Percentiles rank a stretch among this genome's conserved stretches.
These are phyloP conservation scores for Ceraclea dissimilis DNA, from an alignment of 2,888 invertebrate genomes.

Conservation along the genomic window DNA sequence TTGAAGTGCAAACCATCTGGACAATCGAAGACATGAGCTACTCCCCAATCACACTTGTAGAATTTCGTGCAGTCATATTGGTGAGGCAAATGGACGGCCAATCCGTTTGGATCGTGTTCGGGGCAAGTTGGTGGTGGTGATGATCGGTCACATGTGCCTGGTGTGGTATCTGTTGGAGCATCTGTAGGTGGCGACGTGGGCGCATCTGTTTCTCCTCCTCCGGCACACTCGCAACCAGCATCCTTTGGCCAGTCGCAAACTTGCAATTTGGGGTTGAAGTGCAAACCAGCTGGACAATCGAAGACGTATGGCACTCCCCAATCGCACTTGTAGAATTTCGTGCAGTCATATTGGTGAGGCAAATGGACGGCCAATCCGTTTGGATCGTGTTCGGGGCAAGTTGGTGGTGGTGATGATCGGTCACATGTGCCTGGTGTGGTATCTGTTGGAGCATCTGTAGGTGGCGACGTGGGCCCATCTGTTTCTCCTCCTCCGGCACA, in stretches of 20 bases:
- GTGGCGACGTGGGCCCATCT: no score
- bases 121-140: conserved; percentile 18
- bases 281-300: conserved; percentile 26
- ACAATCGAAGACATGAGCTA: conserved; percentile 26
- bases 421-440: background rate
- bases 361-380: conserved; percentile 13
- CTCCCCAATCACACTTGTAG: conserved; percentile 25
- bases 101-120: conserved; percentile 16
- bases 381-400: conserved; percentile 22
- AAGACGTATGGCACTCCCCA: conserved; percentile 26
- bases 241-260: conserved; percentile 27
- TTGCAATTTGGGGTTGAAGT: conserved; percentile 26
- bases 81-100: conserved; percentile 16
- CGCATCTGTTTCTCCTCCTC: no score
- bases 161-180: no score
- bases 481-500: background rate
- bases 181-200: no score
- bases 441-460: no score
- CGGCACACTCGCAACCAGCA: conserved; percentile 23
- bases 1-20: conserved; percentile 27
- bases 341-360: conserved; percentile 22
- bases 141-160: background rate
- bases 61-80: conserved; percentile 25
- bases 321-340: conserved; percentile 23
- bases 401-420: conserved; percentile 1